phyloP scores from a whole-genome alignment of 2,888 invertebrate genomes.

The Gastracanthus pulcherrimus region DNA sequence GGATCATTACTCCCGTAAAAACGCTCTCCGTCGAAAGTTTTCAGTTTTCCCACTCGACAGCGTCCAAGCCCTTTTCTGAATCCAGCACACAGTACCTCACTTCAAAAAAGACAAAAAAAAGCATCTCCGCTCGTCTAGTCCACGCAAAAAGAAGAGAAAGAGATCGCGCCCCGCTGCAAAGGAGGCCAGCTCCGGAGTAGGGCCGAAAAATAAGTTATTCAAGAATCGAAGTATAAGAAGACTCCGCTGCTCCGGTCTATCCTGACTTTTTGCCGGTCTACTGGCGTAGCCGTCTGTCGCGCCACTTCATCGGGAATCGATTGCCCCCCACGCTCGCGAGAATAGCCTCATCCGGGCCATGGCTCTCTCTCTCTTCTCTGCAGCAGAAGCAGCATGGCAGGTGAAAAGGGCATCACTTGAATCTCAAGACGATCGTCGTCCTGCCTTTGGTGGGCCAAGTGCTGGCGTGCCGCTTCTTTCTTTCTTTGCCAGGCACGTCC shows the following conservation, averaged over 20 bases:
- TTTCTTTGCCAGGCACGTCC: constrained; percentile 50
- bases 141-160: too few relatives aligned
- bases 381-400: constrained; percentile 5
- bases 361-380: too few relatives aligned
- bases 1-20: too few relatives aligned
- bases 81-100: too few relatives aligned
- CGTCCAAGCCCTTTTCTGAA: too few relatives aligned
- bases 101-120: neutral
- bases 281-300: neutral
- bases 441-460: neutral
- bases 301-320: constrained; percentile 19
- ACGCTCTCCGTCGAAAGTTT: too few relatives aligned
- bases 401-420: constrained; percentile 45
- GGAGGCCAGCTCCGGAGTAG: too few relatives aligned
- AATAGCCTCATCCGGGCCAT: constrained; percentile 41
- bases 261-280: too few relatives aligned
- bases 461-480: constrained; percentile 31
- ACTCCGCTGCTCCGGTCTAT: too few relatives aligned
- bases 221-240: neutral
- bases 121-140: too few relatives aligned
- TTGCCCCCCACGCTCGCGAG: constrained; percentile 5
- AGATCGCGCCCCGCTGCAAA: too few relatives aligned
- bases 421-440: constrained; percentile 34
- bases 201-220: neutral
- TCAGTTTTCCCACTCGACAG: too few relatives aligned